phyloP scores from a whole-genome alignment of 2,797 vertebrate species.

The Pangasius mekongensis region DNA sequence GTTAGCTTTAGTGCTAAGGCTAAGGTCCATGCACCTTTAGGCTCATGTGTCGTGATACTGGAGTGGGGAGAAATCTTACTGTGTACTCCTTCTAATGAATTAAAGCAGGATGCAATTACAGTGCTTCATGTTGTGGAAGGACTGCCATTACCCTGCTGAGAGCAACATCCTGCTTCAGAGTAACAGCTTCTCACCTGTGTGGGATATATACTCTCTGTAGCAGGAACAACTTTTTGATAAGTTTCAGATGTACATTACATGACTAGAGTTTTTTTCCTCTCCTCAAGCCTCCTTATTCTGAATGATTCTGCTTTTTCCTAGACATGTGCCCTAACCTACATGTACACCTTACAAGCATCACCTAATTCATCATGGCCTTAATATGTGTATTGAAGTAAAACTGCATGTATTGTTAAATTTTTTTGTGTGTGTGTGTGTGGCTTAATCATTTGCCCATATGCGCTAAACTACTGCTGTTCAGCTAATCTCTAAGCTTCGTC shows the following conservation, averaged over 20 bases:
- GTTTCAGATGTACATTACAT: neutral
- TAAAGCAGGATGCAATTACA: conserved; percentile 98
- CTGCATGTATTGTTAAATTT: neutral
- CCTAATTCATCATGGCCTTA: neutral
- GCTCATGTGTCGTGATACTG: no score
- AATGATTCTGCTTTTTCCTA: neutral
- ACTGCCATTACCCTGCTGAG: conserved; percentile 97
- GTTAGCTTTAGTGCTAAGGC: neutral
- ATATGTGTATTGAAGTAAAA: neutral
- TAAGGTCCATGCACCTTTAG: neutral
- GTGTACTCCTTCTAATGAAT: neutral
- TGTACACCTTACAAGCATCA: neutral
- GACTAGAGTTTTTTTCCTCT: neutral
- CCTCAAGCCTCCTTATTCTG: neutral
- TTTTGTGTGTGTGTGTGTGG: neutral
- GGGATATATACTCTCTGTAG: conserved; percentile 67
- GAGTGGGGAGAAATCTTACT: no score
- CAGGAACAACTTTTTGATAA: conserved; percentile 67
- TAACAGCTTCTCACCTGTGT: conserved; percentile 59
- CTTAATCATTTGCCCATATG: neutral
- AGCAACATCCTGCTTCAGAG: conserved; percentile 75
- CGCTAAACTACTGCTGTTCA: no score
- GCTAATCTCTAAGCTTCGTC: no score
- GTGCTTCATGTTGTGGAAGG: conserved; percentile 81
- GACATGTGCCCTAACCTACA: neutral